Evolutionary conservation across 2,888 invertebrate genomes (phyloP), one percentile per base, ranked within the genome.

Genomic region (Tipula unca): DNA sequence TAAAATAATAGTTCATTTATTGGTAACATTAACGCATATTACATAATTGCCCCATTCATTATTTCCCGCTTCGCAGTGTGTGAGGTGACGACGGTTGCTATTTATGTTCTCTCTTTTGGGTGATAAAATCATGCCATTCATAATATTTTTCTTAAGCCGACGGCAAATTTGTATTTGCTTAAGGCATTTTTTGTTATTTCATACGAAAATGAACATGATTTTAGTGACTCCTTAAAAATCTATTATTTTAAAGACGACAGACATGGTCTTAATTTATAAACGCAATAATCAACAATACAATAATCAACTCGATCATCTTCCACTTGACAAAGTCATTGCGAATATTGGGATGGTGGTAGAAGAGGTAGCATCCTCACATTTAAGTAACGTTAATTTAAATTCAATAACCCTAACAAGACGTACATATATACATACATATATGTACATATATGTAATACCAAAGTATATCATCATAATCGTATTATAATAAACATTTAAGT

Each of bases 401-500:
- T 69, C 69, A 69, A 69, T 69, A 69, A 69, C 69, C 69, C 69
- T 48, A 48, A 48, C 20, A 48, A 48, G 69, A 69, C 13, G 8
- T 17, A 17, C 1, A 69, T 69, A n/a, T n/a, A n/a, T n/a, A n/a
- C n/a, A n/a, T n/a, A n/a, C n/a, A n/a, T n/a, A n/a, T n/a, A n/a
- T n/a, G n/a, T n/a, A n/a, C n/a, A n/a, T n/a, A n/a, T n/a, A n/a
- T n/a, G n/a, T n/a, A n/a, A n/a, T n/a, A n/a, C n/a, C n/a, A n/a
- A 69, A 69, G 69, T 69, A 69, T 20, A 69, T 69, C 69, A 69
- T 69, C 69, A 69, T 69, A 69, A 69, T 69, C 69, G 25, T 69
- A 69, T n/a, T n/a, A n/a, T 69, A 69, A 69, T 69, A 69, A 69
- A 69, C 69, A 69, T 69, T 69, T 69, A 69, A 69, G 69, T 69